Conservation (phyloP, 53 echinoderm and acorn worm genomes). For the Henricia sp. region DNA sequence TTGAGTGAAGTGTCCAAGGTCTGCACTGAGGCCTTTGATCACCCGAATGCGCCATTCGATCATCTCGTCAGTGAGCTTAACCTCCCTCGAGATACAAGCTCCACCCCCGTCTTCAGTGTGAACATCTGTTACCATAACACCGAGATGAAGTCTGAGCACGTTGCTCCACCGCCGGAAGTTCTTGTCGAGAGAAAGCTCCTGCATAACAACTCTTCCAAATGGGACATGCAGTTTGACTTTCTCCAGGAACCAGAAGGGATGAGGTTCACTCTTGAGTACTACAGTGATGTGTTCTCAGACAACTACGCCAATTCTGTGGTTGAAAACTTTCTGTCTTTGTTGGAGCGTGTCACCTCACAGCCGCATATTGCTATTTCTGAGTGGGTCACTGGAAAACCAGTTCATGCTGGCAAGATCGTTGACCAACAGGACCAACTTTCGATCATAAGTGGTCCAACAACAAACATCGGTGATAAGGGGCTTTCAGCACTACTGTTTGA, state of each 20-base stretch:
- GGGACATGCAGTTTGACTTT: conserved; percentile 39
- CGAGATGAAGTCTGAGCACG: conserved; percentile 2
- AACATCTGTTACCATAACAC: conserved; percentile 36
- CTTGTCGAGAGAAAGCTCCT: conserved; percentile 23
- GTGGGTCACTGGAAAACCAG: not conserved
- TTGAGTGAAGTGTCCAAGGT: not conserved
- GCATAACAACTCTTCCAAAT: conserved; percentile 34
- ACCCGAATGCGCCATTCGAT: conserved; percentile 21
- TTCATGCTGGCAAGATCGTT: not conserved
- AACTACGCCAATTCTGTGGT: not conserved
- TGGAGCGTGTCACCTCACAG: not conserved
- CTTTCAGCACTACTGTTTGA: not conserved
- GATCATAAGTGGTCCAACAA: not conserved
- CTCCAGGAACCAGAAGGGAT: conserved; percentile 16
- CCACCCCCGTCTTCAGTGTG: conserved; percentile 9
- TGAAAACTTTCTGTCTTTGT: not conserved
- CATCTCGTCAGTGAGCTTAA: conserved; percentile 24
- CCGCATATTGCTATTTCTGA: not conserved
- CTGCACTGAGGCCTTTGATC: conserved; percentile 6
- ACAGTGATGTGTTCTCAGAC: conserved; percentile 11
- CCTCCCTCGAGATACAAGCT: conserved; percentile 11
- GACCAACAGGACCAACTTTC: not conserved
- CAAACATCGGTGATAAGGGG: not conserved
- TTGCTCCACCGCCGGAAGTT: conserved; percentile 7
- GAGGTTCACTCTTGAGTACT: conserved; percentile 23